Evolutionary conservation across 1,140 invertebrate genomes (phyloP).

Genomic region (Fragariocoptes setiger): DNA sequence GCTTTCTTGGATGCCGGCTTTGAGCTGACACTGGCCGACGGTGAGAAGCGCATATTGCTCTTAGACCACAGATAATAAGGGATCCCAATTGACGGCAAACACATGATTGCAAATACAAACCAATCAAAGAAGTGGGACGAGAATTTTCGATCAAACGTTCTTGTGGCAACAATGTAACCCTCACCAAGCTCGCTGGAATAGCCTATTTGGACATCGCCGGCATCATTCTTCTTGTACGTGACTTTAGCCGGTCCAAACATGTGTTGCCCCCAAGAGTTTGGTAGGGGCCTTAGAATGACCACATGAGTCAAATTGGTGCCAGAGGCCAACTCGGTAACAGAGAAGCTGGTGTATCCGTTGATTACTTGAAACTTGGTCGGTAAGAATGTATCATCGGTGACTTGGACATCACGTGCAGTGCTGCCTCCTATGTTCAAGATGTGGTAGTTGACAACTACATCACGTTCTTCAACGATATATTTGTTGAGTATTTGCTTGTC

Average conservation of each 20-base stretch:
- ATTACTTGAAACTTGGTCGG: constrained; percentile 54
- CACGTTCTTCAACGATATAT: constrained; percentile 90
- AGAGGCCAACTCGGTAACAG: constrained; percentile 58
- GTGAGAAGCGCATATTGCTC: constrained; percentile 29
- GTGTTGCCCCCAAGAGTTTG: constrained; percentile 38
- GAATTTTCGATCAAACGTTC: constrained; percentile 89
- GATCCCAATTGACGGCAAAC: constrained; percentile 65
- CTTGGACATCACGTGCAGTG: constrained; percentile 52
- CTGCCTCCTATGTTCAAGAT: constrained; percentile 28
- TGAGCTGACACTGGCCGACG: background rate
- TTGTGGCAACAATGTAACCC: constrained; percentile 69
- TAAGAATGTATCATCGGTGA: constrained; percentile 62
- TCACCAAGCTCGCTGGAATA: constrained; percentile 83
- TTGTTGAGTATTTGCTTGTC: constrained; percentile 48
- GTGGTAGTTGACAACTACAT: constrained; percentile 57
- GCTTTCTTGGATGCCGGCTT: background rate
- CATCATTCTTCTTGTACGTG: constrained; percentile 36
- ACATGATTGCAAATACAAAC: constrained; percentile 83
- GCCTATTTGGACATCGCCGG: constrained; percentile 24
- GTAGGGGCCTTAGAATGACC: constrained; percentile 55
- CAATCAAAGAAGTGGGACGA: constrained; percentile 85
- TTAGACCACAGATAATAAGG: constrained; percentile 73
- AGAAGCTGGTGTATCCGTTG: constrained; percentile 44
- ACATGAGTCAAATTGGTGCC: constrained; percentile 74
- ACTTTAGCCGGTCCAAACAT: constrained; percentile 87